Base-by-base conservation (phyloP, 2,888 invertebrate genomes). In the Limnephilus rhombicus region DNA sequence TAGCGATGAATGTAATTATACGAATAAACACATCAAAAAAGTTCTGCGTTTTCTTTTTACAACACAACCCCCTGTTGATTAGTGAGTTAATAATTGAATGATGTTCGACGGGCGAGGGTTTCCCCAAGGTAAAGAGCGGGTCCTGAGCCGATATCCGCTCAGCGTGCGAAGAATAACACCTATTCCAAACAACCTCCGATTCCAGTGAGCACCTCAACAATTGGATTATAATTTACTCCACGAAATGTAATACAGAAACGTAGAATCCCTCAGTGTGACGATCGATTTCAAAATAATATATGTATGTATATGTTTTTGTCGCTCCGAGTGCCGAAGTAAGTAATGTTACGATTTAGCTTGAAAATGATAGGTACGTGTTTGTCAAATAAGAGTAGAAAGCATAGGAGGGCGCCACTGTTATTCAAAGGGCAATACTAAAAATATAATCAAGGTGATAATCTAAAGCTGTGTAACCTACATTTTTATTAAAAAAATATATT, bases 1-100 rank as follows among this genome's bases (percentile, higher is more conserved):
- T 89, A 89, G 88, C 88, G 80, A 80, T 89, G 34, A 29, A 89
- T 80, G 88, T 89, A 89, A 89, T 86, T 86, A 86, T n/a, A 86
- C 86, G 29, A 86, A 86, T 89, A 89, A 89, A 89, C 41, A 89
- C 68, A 89, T 89, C 12, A 80, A 89, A 37, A 68, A 80, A 89
- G 24, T 37, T 24, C 29, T 49, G 45, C 29, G 12, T 86, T 45
- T 45, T 86, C 29, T 86, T 86, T 83, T 37, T 37, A 13, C n/a
- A 9, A 68, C 68, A 68, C 24, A 53, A 53, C 7, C 68, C 68
- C 68, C 68, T 68, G n/a, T 68, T 68, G 68, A 68, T 68, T 68
- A 68, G 9, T 9, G 24, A 68, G 68, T 68, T n/a, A 2, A 68
- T 68, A 68, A 68, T 68, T 68, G 68, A 68, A 68, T 68, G 9